Evolutionary conservation across 2,113 vertebrate species (phyloP).

Genomic region (Lathamus discolor): DNA sequence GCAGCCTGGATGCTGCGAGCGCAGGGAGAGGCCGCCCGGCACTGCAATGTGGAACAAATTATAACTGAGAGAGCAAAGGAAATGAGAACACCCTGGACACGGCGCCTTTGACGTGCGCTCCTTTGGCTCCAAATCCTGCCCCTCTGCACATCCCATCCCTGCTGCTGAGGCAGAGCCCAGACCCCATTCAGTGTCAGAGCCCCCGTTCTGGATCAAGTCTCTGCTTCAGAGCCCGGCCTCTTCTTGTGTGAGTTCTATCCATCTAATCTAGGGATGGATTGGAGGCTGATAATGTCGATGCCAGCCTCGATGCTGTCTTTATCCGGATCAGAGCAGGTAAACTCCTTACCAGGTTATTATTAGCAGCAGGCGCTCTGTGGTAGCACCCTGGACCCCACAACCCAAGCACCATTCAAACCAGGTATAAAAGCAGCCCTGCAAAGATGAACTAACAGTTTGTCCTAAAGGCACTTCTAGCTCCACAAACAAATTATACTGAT

Average conservation of each 20-base stretch:
- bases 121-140: background rate
- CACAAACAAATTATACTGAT: background rate
- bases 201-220: background rate
- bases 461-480: background rate
- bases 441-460: background rate
- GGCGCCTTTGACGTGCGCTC: background rate
- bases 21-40: conserved; percentile 14
- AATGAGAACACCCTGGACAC: background rate
- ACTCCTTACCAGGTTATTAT: conserved; percentile 47
- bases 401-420: background rate
- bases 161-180: background rate
- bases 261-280: background rate
- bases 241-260: background rate
- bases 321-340: conserved; percentile 40
- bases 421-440: background rate
- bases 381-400: background rate
- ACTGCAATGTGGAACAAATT: conserved; percentile 72
- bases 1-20: conserved; percentile 32
- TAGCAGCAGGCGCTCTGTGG: background rate
- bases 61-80: conserved; percentile 48
- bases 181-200: background rate
- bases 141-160: background rate
- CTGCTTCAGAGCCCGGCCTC: background rate
- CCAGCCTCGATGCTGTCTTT: background rate
- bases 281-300: background rate